Percentiles rank a stretch among this genome's conserved stretches.
Conservation (phyloP, 2,888 invertebrate species). For the Drymonia ruficornis region DNA sequence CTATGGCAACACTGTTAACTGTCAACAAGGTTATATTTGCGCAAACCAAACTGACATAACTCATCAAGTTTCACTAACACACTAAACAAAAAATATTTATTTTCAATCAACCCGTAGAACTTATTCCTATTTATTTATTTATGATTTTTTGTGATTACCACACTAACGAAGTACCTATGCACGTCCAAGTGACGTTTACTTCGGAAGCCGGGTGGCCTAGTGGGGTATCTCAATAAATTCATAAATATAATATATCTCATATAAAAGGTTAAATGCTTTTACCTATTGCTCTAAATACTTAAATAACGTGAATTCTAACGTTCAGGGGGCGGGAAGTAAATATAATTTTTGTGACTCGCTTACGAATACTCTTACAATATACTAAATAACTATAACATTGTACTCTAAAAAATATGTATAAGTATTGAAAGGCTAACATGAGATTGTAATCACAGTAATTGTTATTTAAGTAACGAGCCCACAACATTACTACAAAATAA, state of each 20-base stretch:
- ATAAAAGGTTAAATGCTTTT: slow-evolving; percentile 80
- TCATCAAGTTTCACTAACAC: slow-evolving; percentile 71
- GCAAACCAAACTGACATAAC: slow-evolving; percentile 72
- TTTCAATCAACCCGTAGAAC: slow-evolving; percentile 60
- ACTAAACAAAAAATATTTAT: slow-evolving; percentile 55
- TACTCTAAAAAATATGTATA: slow-evolving; percentile 85
- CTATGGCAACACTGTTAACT: slow-evolving; percentile 83
- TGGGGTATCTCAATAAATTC: slow-evolving; percentile 58
- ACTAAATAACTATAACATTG: slow-evolving; percentile 85
- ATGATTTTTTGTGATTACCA: slow-evolving; percentile 42
- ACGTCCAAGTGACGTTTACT: slow-evolving; percentile 28
- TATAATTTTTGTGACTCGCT: slow-evolving; percentile 82
- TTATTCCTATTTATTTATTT: slow-evolving; percentile 49
- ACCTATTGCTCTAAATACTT: slow-evolving; percentile 78
- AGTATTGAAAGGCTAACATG: slow-evolving; percentile 85
- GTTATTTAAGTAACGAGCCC: slow-evolving; percentile 83
- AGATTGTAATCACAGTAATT: slow-evolving; percentile 84
- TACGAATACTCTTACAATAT: slow-evolving; percentile 76
- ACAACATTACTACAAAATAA: slow-evolving; percentile 79
- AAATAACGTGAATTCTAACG: slow-evolving; percentile 77
- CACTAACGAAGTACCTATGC: slow-evolving; percentile 29
- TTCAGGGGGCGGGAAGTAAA: slow-evolving; percentile 74
- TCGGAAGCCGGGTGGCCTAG: slow-evolving; percentile 40
- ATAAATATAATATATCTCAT: slow-evolving; percentile 66
- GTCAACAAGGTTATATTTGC: slow-evolving; percentile 76